Percentiles rank a stretch among this genome's conserved stretches.
Evolutionary conservation across 2,888 invertebrate genomes (phyloP).

Genomic region (Cheilosia soror): DNA sequence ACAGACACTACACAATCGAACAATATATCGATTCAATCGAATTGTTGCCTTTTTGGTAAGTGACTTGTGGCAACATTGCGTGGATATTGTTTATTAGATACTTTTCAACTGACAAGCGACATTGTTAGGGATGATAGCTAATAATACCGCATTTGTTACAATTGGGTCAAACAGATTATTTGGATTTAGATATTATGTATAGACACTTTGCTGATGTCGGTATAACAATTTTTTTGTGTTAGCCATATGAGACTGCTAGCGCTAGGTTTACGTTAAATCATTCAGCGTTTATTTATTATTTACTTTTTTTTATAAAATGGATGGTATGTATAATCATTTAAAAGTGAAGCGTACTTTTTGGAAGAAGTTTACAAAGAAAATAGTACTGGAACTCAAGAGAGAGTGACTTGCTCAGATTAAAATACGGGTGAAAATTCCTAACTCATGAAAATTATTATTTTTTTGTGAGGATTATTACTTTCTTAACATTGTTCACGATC

Average conservation of each 20-base stretch:
- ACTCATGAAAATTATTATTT: too few species aligned
- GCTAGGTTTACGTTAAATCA: neutral
- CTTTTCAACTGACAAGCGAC: neutral
- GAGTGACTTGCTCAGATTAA: too few species aligned
- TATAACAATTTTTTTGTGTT: neutral
- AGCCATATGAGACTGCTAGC: neutral
- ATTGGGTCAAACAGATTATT: neutral
- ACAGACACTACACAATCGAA: neutral
- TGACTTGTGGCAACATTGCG: conserved; percentile 1
- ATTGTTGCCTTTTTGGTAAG: conserved; percentile 12
- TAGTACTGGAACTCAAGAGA: too few species aligned
- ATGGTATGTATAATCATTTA: too few species aligned
- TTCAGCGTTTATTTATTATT: neutral
- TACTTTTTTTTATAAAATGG: too few species aligned
- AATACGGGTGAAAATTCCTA: too few species aligned
- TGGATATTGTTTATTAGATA: conserved; percentile 9
- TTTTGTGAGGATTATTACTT: too few species aligned
- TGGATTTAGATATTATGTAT: neutral
- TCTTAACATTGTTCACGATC: too few species aligned
- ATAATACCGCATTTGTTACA: conserved; percentile 9
- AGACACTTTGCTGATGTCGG: neutral
- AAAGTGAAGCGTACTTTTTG: too few species aligned
- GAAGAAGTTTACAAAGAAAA: too few species aligned
- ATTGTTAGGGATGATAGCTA: neutral
- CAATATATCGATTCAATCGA: conserved; percentile 12